Evolutionary conservation across 2,888 invertebrate species (phyloP).

Genomic region (Drosophila macrothrix): DNA sequence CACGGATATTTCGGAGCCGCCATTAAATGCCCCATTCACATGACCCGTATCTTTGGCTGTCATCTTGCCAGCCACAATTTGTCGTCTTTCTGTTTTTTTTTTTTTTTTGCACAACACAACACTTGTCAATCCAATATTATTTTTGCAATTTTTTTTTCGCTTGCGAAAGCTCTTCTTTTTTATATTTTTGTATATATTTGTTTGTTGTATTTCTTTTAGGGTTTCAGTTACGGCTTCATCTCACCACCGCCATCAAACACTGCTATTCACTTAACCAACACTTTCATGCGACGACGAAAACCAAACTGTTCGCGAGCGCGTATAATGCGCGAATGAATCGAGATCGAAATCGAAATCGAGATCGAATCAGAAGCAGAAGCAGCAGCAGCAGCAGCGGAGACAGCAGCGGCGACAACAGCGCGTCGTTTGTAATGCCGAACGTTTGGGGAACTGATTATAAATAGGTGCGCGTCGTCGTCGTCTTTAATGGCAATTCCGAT

Average conservation of each 20-base stretch:
- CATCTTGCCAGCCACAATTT: constrained; percentile 38
- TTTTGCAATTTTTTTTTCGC: neutral
- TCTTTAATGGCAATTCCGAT: constrained; percentile 17
- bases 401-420: constrained; percentile 49
- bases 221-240: constrained; percentile 65
- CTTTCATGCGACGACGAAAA: constrained; percentile 30
- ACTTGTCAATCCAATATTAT: neutral
- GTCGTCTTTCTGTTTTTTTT: neutral
- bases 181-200: neutral
- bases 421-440: constrained; percentile 57
- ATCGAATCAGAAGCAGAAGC: constrained; percentile 47
- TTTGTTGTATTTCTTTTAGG: constrained; percentile 27
- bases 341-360: constrained; percentile 51
- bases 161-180: constrained; percentile 20
- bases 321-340: constrained; percentile 63
- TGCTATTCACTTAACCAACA: constrained; percentile 21
- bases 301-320: constrained; percentile 68
- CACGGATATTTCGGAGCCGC: constrained; percentile 78
- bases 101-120: constrained; percentile 7
- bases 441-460: constrained; percentile 72
- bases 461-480: constrained; percentile 60
- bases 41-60: constrained; percentile 66
- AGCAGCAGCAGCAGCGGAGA: constrained; percentile 30
- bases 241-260: constrained; percentile 48
- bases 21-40: constrained; percentile 68